A percentile compares a stretch with the other conserved stretches of the same genome.
These are phyloP conservation scores for Paramacrobiotus metropolitanus DNA, from an alignment of 1,140 invertebrate genomes.

Conservation along the genomic window DNA sequence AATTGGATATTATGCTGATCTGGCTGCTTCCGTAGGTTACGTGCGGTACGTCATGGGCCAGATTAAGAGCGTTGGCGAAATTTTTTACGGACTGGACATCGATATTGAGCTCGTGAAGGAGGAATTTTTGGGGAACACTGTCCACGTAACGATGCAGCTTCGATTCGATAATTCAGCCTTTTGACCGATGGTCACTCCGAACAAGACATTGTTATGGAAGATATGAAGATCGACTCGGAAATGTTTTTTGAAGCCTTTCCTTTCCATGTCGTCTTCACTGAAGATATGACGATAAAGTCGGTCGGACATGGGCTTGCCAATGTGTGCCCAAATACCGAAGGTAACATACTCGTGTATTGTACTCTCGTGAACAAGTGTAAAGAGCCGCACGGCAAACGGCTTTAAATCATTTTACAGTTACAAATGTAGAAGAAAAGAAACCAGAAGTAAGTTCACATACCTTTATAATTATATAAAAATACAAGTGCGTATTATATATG, in stretches of 20 bases:
- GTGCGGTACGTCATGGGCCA: constrained; percentile 92
- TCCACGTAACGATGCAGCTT: constrained; percentile 73
- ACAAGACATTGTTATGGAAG: constrained; percentile 7
- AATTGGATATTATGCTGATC: not conserved
- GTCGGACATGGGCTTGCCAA: constrained; percentile 76
- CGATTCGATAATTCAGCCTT: constrained; percentile 72
- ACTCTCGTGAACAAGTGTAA: too few relatives aligned
- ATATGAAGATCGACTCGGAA: constrained; percentile 15
- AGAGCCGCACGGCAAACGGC: too few relatives aligned
- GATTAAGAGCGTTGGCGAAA: constrained; percentile 53
- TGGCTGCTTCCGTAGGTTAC: constrained; percentile 35
- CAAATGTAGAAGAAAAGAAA: too few relatives aligned
- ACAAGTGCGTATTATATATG: not conserved
- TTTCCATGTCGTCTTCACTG: constrained; percentile 87
- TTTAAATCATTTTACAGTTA: too few relatives aligned
- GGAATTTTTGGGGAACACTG: constrained; percentile 60
- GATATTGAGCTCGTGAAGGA: constrained; percentile 64
- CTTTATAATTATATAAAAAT: not conserved
- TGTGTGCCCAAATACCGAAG: constrained; percentile 57
- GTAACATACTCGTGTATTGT: too few relatives aligned
- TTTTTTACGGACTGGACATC: constrained; percentile 79
- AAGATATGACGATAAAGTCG: constrained; percentile 62
- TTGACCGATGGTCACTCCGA: constrained; percentile 9
- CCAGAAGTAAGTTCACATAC: too few relatives aligned
- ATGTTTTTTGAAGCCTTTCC: constrained; percentile 88